Evolutionary conservation across 2,797 vertebrate genomes (phyloP).

Genomic region (Tiaroga cobitis): DNA sequence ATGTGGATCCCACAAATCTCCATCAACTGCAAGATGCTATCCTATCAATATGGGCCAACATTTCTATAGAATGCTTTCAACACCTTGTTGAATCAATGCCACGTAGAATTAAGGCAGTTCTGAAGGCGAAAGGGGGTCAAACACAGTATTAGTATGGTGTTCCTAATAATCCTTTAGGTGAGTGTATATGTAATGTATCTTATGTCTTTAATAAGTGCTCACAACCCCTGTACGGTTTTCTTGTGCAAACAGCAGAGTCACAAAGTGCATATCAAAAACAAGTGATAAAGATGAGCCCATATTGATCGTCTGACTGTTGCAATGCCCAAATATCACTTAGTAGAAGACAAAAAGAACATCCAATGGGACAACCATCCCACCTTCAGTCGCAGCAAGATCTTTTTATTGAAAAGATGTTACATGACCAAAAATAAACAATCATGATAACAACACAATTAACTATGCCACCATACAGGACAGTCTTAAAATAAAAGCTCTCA

Average conservation of each 20-base stretch:
- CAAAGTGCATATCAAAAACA: not conserved
- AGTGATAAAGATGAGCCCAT: not conserved
- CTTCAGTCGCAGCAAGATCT: not conserved
- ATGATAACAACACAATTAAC: not conserved
- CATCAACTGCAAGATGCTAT: too few species aligned
- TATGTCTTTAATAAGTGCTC: not conserved
- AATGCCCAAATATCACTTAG: not conserved
- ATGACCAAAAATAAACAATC: not conserved
- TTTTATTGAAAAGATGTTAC: slow-evolving; percentile 36
- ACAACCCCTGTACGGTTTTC: not conserved
- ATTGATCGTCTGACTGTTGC: not conserved
- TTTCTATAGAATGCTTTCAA: too few species aligned
- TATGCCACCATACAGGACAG: not conserved
- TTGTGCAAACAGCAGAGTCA: slow-evolving; percentile 4
- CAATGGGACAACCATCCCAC: not conserved
- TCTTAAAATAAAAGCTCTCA: not conserved
- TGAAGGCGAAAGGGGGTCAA: too few species aligned
- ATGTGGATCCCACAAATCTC: too few species aligned
- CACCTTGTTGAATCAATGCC: too few species aligned
- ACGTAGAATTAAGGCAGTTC: too few species aligned
- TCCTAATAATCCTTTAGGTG: too few species aligned
- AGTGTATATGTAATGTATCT: not conserved
- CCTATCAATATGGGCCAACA: too few species aligned
- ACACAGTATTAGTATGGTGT: too few species aligned
- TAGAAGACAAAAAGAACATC: not conserved